Base-by-base conservation (phyloP, 2,888 invertebrate species). In the Philereme transversata region DNA sequence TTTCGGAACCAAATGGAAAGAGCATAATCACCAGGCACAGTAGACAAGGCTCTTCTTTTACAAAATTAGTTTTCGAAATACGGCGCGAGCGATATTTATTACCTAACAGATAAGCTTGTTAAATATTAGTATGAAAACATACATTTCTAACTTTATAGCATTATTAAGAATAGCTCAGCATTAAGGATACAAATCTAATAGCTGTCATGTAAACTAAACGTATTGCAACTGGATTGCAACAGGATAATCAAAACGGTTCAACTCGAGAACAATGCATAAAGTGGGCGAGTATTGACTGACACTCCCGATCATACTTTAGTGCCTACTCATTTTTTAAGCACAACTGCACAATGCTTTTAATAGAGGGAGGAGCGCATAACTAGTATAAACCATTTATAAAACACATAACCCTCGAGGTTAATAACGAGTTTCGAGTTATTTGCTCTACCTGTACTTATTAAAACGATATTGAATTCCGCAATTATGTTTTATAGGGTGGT, bases 181-280 rank as follows among this genome's bases (percentile, higher is more conserved):
- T 64, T 52, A 57, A 64, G 56, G 57, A 54, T 61, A 64, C 54
- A 59, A 61, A 67, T 62, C 60, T 45, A 59, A 63, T 61, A 64
- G 65, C 62, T 68, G 70, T 67, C 70, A 63, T 71, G 67, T 73
- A 64, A 72, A 65, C 68, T 70, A 69, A 73, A 74, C 69, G 64
- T 67, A 68, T 57, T 70, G 72, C 60, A 67, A 69, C 65, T 69
- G 73, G 69, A 74, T 70, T 64, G 69, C 70, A 69, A 73, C 71
- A 68, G 69, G 69, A 76, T 72, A 70, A 71, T 73, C 67, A 60
- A 67, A 66, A 63, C 67, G 65, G 56, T 72, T 55, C 58, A 60
- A 61, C 68, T 65, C 57, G 69, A 60, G 71, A 72, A 71, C 71
- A 71, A 71, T 71, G 68, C 63, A n/a, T 50, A 56, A 65, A 69